phyloP scores from a whole-genome alignment of 2,113 vertebrate species.

The Gambusia holbrooki region DNA sequence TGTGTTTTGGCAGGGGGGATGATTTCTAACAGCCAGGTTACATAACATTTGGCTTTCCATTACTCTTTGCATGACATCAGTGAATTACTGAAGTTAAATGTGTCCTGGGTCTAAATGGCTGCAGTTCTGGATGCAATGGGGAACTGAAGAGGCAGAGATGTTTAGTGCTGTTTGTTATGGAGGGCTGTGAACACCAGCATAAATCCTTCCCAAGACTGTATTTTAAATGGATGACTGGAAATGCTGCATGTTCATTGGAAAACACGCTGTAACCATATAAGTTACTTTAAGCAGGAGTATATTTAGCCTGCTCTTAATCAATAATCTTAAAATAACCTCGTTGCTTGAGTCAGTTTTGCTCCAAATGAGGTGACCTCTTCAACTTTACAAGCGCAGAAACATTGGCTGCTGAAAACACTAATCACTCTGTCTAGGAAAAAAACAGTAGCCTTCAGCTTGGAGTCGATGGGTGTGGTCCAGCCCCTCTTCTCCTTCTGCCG shows the following conservation, averaged over 20 bases:
- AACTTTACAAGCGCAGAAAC: constrained; percentile 12
- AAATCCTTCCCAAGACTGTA: not conserved
- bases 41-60: constrained; percentile 64
- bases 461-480: constrained; percentile 42
- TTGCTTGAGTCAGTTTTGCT: constrained; percentile 1
- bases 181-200: not conserved
- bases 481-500: constrained; percentile 42
- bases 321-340: constrained; percentile 4
- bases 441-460: constrained; percentile 29
- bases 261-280: not conserved
- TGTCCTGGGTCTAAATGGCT: constrained; percentile 17
- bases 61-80: constrained; percentile 71
- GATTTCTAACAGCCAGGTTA: constrained; percentile 57
- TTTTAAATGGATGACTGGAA: not conserved
- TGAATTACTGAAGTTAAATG: constrained; percentile 53
- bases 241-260: constrained; percentile 11
- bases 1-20: constrained; percentile 58
- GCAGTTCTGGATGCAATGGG: not conserved
- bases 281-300: not conserved
- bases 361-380: constrained; percentile 24
- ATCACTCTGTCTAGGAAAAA: constrained; percentile 16
- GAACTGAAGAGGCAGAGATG: not conserved
- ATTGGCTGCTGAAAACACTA: not conserved
- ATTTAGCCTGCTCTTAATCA: constrained; percentile 12
- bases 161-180: constrained; percentile 1